Base-by-base conservation (phyloP, 2,113 vertebrate genomes). In the Pelvicachromis taeniatus region DNA sequence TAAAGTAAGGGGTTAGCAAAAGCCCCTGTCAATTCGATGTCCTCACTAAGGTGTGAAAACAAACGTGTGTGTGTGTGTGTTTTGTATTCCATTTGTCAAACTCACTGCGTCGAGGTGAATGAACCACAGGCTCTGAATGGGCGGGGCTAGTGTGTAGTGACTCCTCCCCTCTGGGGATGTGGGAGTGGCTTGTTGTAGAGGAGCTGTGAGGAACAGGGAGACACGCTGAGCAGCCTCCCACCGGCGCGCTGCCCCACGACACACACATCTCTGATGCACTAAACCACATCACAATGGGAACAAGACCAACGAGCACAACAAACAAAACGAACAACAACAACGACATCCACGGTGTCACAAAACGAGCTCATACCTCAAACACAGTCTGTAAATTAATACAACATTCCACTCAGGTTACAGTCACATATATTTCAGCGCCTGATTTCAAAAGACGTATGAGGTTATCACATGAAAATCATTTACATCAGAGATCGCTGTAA, bases 171-270 rank as follows among this genome's bases (percentile, higher is more conserved):
- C 96, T 92, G 0, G 87, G 83, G 70, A 89, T 96, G 84, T 95
- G 31, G 53, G 96, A 95, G 93, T 91, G 93, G 95, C 94, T 83
- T 95, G 96, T 91, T 55, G 89, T 14, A 2, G 95, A 95, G 89
- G 96, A 98, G 89, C 98, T 99, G 96, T 95, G 92, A 95, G 96
- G 93, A 93, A 96, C 94, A 96, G 95, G 94, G 87, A 97, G 93
- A 96, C 96, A 97, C 91, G 94, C 96, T 95, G 96, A 96, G 95
- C 96, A 96, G 96, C 95, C 94, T 89, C 95, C 90, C 91, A 96
- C 93, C 91, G 95, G 88, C 14, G 92, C 89, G 82, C 87, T 86
- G 54, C 86, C 95, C 95, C 96, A 96, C 79, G 95, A 89, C 89
- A 96, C 92, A 94, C 95, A 96, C 87, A 95, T 78, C 81, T 91